Evolutionary conservation across 2,113 vertebrate genomes (phyloP), one percentile per base, ranked within the genome.

Genomic region (Cyprinodon variegatus): DNA sequence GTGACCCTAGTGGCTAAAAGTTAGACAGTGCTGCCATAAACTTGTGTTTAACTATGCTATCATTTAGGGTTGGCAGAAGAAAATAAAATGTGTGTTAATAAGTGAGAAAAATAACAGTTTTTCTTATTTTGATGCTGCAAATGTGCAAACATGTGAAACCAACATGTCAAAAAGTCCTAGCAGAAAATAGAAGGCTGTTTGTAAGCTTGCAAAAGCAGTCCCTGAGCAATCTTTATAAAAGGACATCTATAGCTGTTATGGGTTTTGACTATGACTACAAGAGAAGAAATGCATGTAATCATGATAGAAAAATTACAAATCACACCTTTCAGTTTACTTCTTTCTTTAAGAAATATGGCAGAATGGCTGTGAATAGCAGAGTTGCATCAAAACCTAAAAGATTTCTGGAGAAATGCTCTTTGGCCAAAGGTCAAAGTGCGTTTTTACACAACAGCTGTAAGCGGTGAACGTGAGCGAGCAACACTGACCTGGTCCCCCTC

Each of bases 401-500:
- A 57, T 20, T 20, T 57, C 50, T 57, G 50, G 17, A 53, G 50
- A 14, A 53, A 17, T 53, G 50, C 50, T 17, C 15, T 53, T 53
- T 53, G 15, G 15, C 48, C 17, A 53, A 53, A 53, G 20, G 2
- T 57, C 20, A 57, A 57, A n/a, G 50, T 4, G 50, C 6, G 0
- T n/a, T 57, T 3, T 57, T 41, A 29, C 29, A 29, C 29, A 29
- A 15, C 17, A 7, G 36, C 39, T 29, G 37, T 8, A 15, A 48
- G 3, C 4, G 4, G 14, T 9, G 13, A 11, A 40, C 0, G n/a
- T 17, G 37, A 38, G 22, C 17, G 20, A 1, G 59, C 17, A 29
- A 53, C 38, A 91, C 95, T 93, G 90, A 97, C 97, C 96, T 96
- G 96, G 70, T 97, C 95, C 15, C 93, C 93, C 15, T 96, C 93